A percentile compares a stretch with the other conserved stretches of the same genome.
Evolutionary conservation across 2,113 vertebrate species (phyloP).

Genomic region (Apistogramma diplotaenia): DNA sequence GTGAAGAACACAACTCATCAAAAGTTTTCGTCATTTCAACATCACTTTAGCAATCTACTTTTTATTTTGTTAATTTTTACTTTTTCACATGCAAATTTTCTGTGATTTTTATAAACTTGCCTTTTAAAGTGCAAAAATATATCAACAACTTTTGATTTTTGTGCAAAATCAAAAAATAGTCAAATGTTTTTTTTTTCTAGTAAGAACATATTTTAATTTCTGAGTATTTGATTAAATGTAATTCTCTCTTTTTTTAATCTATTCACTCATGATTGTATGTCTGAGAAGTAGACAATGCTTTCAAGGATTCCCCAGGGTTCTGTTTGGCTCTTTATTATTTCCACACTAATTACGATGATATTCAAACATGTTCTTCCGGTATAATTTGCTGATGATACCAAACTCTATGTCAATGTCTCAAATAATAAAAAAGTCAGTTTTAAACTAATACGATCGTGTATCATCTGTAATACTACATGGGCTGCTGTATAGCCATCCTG

Average conservation of each 20-base stretch:
- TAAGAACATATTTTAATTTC: no score
- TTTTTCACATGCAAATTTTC: no score
- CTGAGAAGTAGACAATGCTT: background rate
- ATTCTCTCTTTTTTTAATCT: background rate
- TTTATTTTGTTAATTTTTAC: background rate
- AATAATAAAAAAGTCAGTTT: background rate
- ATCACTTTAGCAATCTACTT: background rate
- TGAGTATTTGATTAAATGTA: background rate
- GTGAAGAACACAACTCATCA: background rate
- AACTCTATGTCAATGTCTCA: background rate
- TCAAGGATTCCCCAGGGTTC: background rate
- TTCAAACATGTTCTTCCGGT: background rate
- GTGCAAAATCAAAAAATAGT: no score
- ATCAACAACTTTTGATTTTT: no score
- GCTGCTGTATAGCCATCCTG: no score
- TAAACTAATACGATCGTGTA: no score
- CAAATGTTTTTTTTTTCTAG: no score
- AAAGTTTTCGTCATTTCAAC: background rate
- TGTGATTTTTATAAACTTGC: no score
- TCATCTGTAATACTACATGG: no score
- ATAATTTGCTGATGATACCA: background rate
- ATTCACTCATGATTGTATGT: background rate
- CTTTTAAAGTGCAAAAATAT: no score
- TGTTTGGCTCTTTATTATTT: background rate
- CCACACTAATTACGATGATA: no score